These are phyloP conservation scores for Sialia sialis DNA, from an alignment of 2,113 vertebrate species.

Conservation along the genomic window DNA sequence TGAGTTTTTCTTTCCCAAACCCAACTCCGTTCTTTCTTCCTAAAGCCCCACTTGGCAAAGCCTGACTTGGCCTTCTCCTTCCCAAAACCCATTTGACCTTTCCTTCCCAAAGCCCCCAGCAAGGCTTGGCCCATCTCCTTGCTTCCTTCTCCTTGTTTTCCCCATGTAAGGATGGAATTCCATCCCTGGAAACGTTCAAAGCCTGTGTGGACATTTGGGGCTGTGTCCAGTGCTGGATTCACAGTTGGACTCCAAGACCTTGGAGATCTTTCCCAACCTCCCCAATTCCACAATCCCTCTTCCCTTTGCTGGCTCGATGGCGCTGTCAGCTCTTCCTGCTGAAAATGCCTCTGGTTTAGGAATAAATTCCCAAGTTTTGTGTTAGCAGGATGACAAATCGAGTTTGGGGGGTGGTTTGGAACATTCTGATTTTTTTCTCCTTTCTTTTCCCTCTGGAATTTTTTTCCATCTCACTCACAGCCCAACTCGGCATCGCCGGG, in stretches of 20 bases:
- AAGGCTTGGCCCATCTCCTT: too few species aligned
- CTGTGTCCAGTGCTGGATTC: rapidly evolving
- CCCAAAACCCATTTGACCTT: neutral
- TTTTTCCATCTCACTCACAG: neutral
- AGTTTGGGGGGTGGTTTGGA: neutral
- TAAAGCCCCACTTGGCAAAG: rapidly evolving
- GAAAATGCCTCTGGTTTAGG: neutral
- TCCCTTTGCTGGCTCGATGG: rapidly evolving
- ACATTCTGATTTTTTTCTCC: rapidly evolving
- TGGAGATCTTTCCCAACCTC: neutral
- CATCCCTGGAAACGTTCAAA: rapidly evolving
- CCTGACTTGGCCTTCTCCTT: neutral
- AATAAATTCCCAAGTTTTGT: neutral
- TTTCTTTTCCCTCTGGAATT: neutral
- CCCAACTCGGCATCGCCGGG: neutral
- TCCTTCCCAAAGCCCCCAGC: neutral
- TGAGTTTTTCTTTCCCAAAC: neutral
- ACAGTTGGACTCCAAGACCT: rapidly evolving
- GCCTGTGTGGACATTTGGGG: rapidly evolving
- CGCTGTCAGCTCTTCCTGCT: neutral
- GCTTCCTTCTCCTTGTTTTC: neutral
- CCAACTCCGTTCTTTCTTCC: neutral
- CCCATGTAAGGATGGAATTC: rapidly evolving
- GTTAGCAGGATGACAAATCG: neutral
- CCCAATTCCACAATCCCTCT: neutral